phyloP scores from a whole-genome alignment of 2,113 vertebrate genomes.

The Ranitomeya imitator region DNA sequence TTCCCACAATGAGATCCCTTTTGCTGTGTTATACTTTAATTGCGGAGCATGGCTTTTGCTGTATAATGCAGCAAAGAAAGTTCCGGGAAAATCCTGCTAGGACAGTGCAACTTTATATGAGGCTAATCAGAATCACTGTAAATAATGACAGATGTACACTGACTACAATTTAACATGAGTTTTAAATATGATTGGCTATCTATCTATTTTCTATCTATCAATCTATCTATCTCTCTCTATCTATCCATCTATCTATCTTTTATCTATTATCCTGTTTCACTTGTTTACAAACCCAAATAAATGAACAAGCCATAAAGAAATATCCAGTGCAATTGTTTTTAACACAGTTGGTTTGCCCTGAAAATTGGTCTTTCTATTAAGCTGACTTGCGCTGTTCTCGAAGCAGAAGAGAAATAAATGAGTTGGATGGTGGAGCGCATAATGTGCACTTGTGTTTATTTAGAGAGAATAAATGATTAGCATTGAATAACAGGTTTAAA shows the following conservation, averaged over 20 bases:
- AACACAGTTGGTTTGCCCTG: conserved; percentile 40
- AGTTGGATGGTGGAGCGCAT: conserved; percentile 39
- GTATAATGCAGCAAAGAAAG: too few relatives aligned
- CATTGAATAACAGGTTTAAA: conserved; percentile 41
- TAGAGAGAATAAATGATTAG: conserved; percentile 41
- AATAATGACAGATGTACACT: too few relatives aligned
- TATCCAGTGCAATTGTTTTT: conserved; percentile 41
- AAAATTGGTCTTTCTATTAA: conserved; percentile 44
- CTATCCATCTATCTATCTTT: neutral
- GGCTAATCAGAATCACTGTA: too few relatives aligned
- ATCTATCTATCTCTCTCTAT: neutral
- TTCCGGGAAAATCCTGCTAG: too few relatives aligned
- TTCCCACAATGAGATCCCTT: too few relatives aligned
- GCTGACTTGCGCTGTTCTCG: conserved; percentile 38
- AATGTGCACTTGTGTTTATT: conserved; percentile 47
- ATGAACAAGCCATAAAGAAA: conserved; percentile 22
- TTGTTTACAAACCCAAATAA: conserved; percentile 15
- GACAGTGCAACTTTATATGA: too few relatives aligned
- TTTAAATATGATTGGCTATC: neutral
- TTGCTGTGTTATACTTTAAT: too few relatives aligned
- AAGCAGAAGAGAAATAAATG: conserved; percentile 38
- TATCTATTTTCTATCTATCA: neutral
- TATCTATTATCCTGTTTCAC: neutral
- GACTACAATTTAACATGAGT: too few relatives aligned
- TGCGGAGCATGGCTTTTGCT: too few relatives aligned